Base-by-base conservation (phyloP, 2,888 invertebrate species). In the Trachelus iudaicus region DNA sequence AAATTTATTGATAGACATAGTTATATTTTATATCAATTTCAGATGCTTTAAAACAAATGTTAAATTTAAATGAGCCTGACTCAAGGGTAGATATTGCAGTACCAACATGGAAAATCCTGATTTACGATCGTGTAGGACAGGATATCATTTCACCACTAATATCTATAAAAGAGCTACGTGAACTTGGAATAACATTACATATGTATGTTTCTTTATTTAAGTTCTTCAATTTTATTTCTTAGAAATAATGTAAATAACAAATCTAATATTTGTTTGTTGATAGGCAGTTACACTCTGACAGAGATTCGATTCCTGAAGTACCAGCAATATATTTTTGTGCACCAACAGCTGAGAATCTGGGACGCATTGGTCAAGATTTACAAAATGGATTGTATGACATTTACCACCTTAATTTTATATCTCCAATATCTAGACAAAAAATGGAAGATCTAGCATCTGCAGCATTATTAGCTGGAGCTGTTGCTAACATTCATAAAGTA, bases 261-360 rank as follows among this genome's bases (percentile, higher is more conserved):
- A 56, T 56, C 0, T 23, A 23, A 56, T 9, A 56, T 77, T 81
- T 76, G 73, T 76, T 76, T 78, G 81, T 88, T 9, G 92, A 13
- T 92, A 97, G 97, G 68, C 96, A 97, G 91, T 92, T 98, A 76
- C 97, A 97, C 92, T 96, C 97, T 11, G 96, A 97, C 89, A 94
- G 97, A 79, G 97, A 97, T 90, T 94, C 96, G n/a, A 98, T 99
- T 87, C 98, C 99, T 11, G 99, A 99, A 93, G 99, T 99, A 3
- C 99, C 99, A 75, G 99, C 98, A 0, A 96, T 99, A 69, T 99
- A 99, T 91, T 99, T 99, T 92, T 98, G 99, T 91, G 94, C 97
- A 83, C 99, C 99, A 4, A 96, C 97, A 15, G 98, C 98, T 89
- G 99, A 99, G 91, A 99, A 99, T 92, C 94, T 99, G 71, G 97